Percentiles rank a stretch among this genome's conserved stretches.
phyloP scores from a whole-genome alignment of 2,797 vertebrate species.

The Trachops cirrhosus region DNA sequence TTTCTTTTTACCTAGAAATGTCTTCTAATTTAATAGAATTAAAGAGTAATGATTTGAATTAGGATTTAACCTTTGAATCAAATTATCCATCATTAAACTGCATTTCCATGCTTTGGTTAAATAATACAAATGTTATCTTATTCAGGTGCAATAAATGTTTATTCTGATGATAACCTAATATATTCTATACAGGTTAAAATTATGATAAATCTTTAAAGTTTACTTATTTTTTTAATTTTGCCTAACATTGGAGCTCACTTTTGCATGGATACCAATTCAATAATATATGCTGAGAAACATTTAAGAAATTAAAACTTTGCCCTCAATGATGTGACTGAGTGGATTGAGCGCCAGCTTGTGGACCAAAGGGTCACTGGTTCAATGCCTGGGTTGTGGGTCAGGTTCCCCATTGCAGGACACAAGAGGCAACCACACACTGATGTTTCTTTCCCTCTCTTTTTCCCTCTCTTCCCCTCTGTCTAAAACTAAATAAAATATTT shows the following conservation, averaged over 20 bases:
- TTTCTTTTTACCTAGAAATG: background rate
- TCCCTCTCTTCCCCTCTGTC: no score
- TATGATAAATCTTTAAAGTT: background rate
- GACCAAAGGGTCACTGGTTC: no score
- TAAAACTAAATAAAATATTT: no score
- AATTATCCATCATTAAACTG: background rate
- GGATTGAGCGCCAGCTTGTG: no score
- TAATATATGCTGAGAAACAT: background rate
- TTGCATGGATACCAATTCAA: background rate
- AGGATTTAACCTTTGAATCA: background rate
- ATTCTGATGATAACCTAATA: background rate
- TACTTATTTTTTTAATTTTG: background rate
- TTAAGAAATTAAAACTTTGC: background rate
- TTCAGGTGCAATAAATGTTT: background rate
- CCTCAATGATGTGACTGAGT: no score
- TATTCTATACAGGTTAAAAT: background rate
- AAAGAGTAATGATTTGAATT: background rate
- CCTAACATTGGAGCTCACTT: background rate
- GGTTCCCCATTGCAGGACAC: no score
- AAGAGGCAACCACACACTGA: no score
- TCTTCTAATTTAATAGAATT: background rate
- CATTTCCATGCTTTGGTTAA: background rate
- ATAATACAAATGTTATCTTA: background rate
- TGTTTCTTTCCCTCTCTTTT: no score
- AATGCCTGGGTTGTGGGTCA: no score